Evolutionary conservation across 2,888 invertebrate genomes (phyloP).

Genomic region (Eumacrocentrus americanus): DNA sequence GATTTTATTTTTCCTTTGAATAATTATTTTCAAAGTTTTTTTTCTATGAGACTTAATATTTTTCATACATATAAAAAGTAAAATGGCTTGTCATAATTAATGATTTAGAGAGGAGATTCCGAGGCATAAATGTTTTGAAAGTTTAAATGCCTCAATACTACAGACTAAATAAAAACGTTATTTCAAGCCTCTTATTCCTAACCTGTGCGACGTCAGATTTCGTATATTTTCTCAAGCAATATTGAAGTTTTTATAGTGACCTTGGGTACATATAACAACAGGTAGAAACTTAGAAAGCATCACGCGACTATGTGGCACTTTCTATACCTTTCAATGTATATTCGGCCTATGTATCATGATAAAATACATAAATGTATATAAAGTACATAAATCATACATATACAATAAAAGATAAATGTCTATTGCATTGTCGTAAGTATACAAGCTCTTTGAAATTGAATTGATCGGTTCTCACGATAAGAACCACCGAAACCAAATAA

Average conservation of each 20-base stretch:
- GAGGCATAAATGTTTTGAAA: neutral
- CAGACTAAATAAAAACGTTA: slow-evolving; percentile 58
- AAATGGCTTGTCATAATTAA: too few species aligned
- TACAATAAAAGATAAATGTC: too few species aligned
- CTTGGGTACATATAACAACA: slow-evolving; percentile 41
- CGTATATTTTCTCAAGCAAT: slow-evolving; percentile 58
- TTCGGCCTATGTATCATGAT: too few species aligned
- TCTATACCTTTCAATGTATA: too few species aligned
- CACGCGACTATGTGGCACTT: neutral
- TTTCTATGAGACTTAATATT: too few species aligned
- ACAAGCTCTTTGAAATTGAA: too few species aligned
- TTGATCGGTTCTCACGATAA: neutral
- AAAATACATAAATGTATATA: too few species aligned
- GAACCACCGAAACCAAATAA: neutral
- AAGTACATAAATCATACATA: too few species aligned
- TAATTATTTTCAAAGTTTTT: too few species aligned
- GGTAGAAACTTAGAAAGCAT: slow-evolving; percentile 43
- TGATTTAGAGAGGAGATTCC: neutral
- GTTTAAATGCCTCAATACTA: slow-evolving; percentile 30
- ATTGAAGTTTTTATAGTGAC: slow-evolving; percentile 49
- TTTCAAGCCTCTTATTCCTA: slow-evolving; percentile 45
- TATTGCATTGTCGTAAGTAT: too few species aligned
- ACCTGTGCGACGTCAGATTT: slow-evolving; percentile 48
- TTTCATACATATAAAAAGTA: too few species aligned
- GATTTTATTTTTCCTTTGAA: too few species aligned